Base-by-base conservation (phyloP, 2,888 invertebrate species). In the Frankliniella intonsa region DNA sequence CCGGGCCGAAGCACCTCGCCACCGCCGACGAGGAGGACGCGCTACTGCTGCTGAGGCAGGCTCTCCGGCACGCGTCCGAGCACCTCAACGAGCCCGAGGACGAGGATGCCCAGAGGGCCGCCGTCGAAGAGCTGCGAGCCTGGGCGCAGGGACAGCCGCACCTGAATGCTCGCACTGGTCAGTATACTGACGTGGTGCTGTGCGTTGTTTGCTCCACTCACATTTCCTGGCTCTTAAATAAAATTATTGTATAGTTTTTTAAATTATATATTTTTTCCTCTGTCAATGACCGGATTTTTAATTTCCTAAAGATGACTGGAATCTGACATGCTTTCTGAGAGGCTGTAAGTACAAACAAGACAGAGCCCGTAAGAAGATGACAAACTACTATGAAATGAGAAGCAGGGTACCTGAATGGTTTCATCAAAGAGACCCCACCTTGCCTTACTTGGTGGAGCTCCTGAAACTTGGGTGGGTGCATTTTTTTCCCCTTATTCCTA, bases 271-370 rank as follows among this genome's bases (percentile, higher is more conserved):
- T 82, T 25, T 38, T 81, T 25, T 17, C 8, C 49, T 14, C 11
- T 25, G 19, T 65, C 3, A 81, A 11, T 2, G 49, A n/a, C 12
- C 0, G 9, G n/a, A 27, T 51, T 27, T 50, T 9, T 51, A n/a
- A 22, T 51, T 82, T 82, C 62, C 38, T 5, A 38, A 86, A 85
- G 90, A 91, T 84, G 88, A 89, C 55, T 88, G 89, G 83, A 89
- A 89, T 80, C 88, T 92, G 82, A 84, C 91, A 27, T 88, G 90
- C 27, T 93, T 93, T 86, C 85, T 93, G 81, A 88, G 92, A 80
- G 90, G 90, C 50, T 91, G 91, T 85, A 93, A 93, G 87, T 92
- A 90, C 85, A 88, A 92, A 85, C 83, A 90, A 8, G 90, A 91
- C 3, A 89, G 89, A 84, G 89, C 92, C 1, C 91, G 92, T 85